Evolutionary conservation across 2,113 vertebrate genomes (phyloP), one percentile per base, ranked within the genome.

Genomic region (Condylura cristata): DNA sequence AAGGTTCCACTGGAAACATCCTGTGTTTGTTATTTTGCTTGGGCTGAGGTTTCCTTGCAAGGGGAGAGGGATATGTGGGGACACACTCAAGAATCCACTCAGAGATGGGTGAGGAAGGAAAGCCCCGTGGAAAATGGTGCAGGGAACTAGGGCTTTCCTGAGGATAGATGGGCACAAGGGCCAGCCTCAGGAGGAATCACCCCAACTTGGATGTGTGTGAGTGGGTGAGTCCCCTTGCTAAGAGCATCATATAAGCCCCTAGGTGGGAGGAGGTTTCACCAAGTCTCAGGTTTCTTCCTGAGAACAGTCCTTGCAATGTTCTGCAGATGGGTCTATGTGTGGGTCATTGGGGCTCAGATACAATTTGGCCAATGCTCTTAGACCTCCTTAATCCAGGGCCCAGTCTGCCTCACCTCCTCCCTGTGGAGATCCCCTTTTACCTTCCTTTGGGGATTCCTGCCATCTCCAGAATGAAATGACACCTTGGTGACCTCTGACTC

Each of bases 41-140:
- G 11, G 44, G 28, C 22, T 0, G 14, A 56, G 80, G 10, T 46
- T 76, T 66, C 24, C 4, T 2, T 7, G 30, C 37, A 20, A 22
- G 37, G 28, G 14, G 30, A 53, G 20, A 68, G 70, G 41, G 56
- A 18, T 8, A 1, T 14, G 22, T 4, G 1, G 24, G 41, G 26
- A 24, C n/a, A 30, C 22, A 48, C 13, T 61, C 85, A 26, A 34
- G 30, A 61, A 34, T 28, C 22, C 0, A 4, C 56, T 34, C 37
- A 16, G 7, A 20, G 17, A 39, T 39, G 79, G 41, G 18, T 32
- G 24, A 12, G 32, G 72, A 34, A 24, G 51, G 2, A 68, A 51
- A 30, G 17, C 32, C 32, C 12, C 0, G 5, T 9, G 1, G 60
- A 16, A 28, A 46, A 16, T 0, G 5, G 41, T 14, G 34, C 44